A percentile compares a stretch with the other conserved stretches of the same genome.
Conservation (phyloP, 2,113 vertebrate genomes). For the Lophura nycthemera region DNA sequence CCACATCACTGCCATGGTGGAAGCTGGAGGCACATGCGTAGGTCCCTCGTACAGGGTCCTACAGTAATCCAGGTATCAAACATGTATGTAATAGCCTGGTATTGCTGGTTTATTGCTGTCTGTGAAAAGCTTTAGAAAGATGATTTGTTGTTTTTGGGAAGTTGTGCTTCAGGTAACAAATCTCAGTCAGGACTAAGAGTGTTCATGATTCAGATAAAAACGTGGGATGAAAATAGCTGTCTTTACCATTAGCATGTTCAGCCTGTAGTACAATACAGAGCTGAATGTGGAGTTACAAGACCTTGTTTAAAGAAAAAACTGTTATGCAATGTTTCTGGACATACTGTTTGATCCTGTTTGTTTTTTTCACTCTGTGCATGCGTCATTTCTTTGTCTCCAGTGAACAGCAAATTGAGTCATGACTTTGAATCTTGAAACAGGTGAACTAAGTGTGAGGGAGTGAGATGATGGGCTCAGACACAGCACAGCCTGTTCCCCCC, state of each 20-base stretch:
- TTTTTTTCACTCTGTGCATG: background rate
- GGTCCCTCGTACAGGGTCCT: background rate
- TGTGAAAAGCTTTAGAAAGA: background rate
- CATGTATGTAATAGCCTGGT: background rate
- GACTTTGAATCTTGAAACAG: background rate
- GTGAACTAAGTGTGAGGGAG: background rate
- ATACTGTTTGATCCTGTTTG: background rate
- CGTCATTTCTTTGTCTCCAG: background rate
- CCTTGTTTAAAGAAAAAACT: background rate
- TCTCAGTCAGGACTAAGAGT: background rate
- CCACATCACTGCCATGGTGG: background rate
- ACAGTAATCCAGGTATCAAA: fast-evolving
- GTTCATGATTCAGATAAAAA: background rate
- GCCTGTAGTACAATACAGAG: background rate
- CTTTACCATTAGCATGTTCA: background rate
- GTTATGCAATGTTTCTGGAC: background rate
- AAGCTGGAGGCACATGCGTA: background rate
- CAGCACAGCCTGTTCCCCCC: background rate
- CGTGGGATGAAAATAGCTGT: background rate
- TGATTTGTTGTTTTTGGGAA: background rate
- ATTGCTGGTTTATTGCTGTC: background rate
- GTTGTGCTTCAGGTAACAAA: background rate
- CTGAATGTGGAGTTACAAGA: background rate
- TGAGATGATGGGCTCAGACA: background rate
- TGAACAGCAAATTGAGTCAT: background rate